phyloP scores from a whole-genome alignment of 1,140 invertebrate species.

The silkworm (Bombyx mori) region ASM3026992v2 NC_085123.1:6318001-6318500 shows the following conservation, averaged over 20 bases:
- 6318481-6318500: too few species aligned
- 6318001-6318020: conserved; percentile 81
- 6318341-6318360: conserved; percentile 9
- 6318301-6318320: conserved; percentile 41
- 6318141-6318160: background rate
- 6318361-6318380: too few species aligned
- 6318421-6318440: too few species aligned
- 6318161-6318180: too few species aligned
- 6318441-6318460: too few species aligned
- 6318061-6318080: conserved; percentile 57
- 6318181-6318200: background rate
- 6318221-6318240: conserved; percentile 29
- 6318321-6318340: conserved; percentile 29
- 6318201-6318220: conserved; percentile 31
- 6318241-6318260: conserved; percentile 26
- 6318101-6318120: background rate
- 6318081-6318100: conserved; percentile 73
- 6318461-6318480: too few species aligned
- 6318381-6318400: too few species aligned
- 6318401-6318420: too few species aligned
- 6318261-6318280: conserved; percentile 33
- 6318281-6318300: conserved; percentile 35
- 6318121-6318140: too few species aligned
- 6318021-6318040: conserved; percentile 75
- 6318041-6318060: conserved; percentile 74